A percentile compares a stretch with the other conserved stretches of the same genome.
phyloP scores from a whole-genome alignment of 53 echinoderm and acorn worm genomes.

The Patiria pectinifera region DNA sequence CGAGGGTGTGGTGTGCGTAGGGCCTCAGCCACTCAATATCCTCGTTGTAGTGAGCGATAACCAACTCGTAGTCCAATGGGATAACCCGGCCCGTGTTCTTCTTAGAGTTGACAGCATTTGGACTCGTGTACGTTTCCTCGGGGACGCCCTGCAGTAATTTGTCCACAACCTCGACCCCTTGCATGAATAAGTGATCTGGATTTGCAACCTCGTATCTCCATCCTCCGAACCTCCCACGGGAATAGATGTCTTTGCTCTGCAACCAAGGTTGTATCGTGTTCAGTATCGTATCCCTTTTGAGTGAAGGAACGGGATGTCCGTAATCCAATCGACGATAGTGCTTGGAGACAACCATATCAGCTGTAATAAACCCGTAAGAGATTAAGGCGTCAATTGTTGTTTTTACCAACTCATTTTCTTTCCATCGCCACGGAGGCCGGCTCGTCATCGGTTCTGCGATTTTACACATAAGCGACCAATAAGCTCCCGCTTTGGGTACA shows the following conservation, averaged over 20 bases:
- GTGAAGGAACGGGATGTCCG: not conserved
- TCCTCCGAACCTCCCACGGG: not conserved
- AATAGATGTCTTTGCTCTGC: not conserved
- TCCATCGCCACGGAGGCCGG: not conserved
- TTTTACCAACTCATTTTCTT: not conserved
- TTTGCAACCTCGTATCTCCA: too few relatives aligned
- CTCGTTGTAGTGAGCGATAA: conserved; percentile 42
- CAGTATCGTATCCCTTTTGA: not conserved
- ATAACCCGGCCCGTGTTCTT: conserved; percentile 29
- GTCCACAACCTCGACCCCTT: not conserved
- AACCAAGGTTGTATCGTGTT: conserved; percentile 44
- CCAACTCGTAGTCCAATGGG: not conserved
- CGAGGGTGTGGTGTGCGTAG: conserved; percentile 23
- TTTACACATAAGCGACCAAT: not conserved
- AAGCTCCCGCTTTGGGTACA: conserved; percentile 31
- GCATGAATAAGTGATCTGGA: too few relatives aligned
- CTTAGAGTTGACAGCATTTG: conserved; percentile 38
- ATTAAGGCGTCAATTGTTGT: not conserved
- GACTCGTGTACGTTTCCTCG: conserved; percentile 24
- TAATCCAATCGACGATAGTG: conserved; percentile 46
- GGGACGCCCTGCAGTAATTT: conserved; percentile 2
- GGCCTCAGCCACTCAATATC: conserved; percentile 36
- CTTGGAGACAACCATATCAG: conserved; percentile 30
- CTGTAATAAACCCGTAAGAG: not conserved
- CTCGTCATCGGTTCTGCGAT: conserved; percentile 26